Base-by-base conservation (phyloP, 2,797 vertebrate genomes). In the Bufotes viridis region DNA sequence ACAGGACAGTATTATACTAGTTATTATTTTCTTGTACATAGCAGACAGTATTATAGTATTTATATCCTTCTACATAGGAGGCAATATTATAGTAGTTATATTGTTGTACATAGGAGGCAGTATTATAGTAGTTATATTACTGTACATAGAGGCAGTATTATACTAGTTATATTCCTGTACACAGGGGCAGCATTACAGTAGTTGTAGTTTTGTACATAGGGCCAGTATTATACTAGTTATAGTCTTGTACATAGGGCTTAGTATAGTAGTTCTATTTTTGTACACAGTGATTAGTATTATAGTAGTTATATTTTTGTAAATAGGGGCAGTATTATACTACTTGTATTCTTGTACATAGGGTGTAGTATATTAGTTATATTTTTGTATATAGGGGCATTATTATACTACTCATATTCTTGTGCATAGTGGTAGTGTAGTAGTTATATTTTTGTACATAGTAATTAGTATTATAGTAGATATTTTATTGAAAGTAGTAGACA, bases 251-350 rank as follows among this genome's bases (percentile, higher is more conserved):
- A 72, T 72, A 72, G 26, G 69, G 7, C 26, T 8, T 72, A 72
- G 34, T 72, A 72, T 72, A 72, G 69, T 72, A 72, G 69, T 72
- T 72, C 42, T 72, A 72, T 72, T 72, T 29, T 72, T 72, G 69
- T 72, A 72, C 9, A 72, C 29, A 72, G 69, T 7, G 69, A 42
- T 29, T 22, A 72, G 69, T 72, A 72, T 72, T 72, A 72, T 72
- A 18, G 69, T 72, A 72, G 69, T 72, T 74, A 74, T 49, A 49
- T 74, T 74, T 34, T 74, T 74, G 70, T 42, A 49, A 2, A 74
- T 42, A 72, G 69, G 69, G 15, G 34, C 15, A 74, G 29, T 74
- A 49, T 74, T 74, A 74, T 74, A 74, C 29, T 49, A 74, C 29
- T 74, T 49, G 49, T 72, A 74, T 74, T 74, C 70, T 74, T 74